Base-by-base conservation (phyloP, 2,113 vertebrate genomes). In the Prunella fulvescens region DNA sequence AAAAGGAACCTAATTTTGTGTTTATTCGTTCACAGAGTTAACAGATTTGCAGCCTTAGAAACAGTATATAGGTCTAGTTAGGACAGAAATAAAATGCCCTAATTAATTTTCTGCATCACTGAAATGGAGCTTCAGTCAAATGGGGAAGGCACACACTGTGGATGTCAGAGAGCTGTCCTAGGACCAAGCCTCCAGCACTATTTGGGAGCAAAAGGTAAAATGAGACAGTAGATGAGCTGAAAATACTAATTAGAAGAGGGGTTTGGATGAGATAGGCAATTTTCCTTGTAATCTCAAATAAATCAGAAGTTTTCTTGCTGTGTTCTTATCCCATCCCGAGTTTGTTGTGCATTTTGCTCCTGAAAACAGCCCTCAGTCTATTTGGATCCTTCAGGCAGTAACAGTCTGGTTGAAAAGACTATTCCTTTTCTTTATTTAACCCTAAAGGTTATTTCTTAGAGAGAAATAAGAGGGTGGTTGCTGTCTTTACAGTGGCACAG, bases 31-130 rank as follows among this genome's bases (percentile, higher is more conserved):
- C 56, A 72, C 47, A 88, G 58, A 90, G 29, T 47, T 81, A 62
- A 45, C 28, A n/a, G 76, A 66, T 87, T 72, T 88, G 17, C 61
- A 93, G 51, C 37, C 37, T 66, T 35, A 31, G 73, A 91, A 95
- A 58, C 39, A 70, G 39, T 25, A 33, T 71, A 74, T 89, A 86
- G 74, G 82, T 80, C 92, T 83, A 31, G 40, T 58, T 86, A 71
- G 0, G 48, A 92, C 78, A 81, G 74, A 96, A 96, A 81, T 91
- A 77, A 93, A 95, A 91, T 86, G 50, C 44, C 54, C 45, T 94
- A 50, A 96, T 97, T 97, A 95, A 97, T 96, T 96, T 96, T 96
- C 95, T 96, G 91, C 96, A 86, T 58, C 72, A 45, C 65, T 90
- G 93, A 70, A 90, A 95, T 25, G 57, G 53, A 90, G 42, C 69